phyloP scores from a whole-genome alignment of 2,888 invertebrate species.

The Hesperia comma region DNA sequence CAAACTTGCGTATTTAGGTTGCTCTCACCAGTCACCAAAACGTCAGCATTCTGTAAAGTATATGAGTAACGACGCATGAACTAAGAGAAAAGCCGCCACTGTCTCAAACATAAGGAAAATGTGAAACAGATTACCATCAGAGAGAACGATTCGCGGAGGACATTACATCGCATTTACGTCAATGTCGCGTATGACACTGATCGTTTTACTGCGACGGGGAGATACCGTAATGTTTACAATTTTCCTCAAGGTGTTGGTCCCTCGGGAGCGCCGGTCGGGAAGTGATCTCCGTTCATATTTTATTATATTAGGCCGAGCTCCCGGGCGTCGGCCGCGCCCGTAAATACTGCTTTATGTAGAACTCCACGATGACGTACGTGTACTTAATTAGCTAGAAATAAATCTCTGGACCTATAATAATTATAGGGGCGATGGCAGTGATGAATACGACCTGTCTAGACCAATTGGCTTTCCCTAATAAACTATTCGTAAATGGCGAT shows the following conservation, averaged over 20 bases:
- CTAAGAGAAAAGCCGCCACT: not conserved
- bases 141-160: not conserved
- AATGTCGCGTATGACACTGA: not conserved
- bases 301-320: not conserved
- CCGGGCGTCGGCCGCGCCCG: no score
- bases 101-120: not conserved
- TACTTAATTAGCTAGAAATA: not conserved
- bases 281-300: slow-evolving; percentile 1
- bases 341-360: no score
- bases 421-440: no score
- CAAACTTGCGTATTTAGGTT: no score
- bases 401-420: no score
- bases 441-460: no score
- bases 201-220: not conserved
- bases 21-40: no score
- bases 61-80: no score
- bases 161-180: not conserved
- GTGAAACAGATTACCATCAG: not conserved
- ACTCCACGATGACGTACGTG: not conserved
- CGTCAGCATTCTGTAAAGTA: no score
- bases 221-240: not conserved
- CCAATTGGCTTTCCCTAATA: no score
- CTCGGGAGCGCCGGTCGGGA: not conserved
- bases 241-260: not conserved
- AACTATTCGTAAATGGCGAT: not conserved